Percentiles rank a stretch among this genome's conserved stretches.
Conservation (phyloP, 2,888 invertebrate species). For the Pristionchus japonicus region DNA sequence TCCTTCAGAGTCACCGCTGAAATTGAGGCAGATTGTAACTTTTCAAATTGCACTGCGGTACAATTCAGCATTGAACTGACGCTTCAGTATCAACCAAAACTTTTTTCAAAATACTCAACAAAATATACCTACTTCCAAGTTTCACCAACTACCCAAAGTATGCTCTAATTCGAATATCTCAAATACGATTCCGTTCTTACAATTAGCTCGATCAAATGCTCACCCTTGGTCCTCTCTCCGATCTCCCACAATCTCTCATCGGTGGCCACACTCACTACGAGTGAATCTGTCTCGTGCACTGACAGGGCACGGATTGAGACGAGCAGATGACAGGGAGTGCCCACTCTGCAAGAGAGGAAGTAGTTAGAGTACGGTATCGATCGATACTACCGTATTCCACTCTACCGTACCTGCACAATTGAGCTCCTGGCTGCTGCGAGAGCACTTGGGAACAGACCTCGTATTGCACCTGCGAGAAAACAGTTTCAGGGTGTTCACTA, state of each 20-base stretch:
- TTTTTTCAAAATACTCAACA: too few relatives aligned
- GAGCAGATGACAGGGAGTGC: slow-evolving; percentile 67
- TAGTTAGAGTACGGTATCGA: not conserved
- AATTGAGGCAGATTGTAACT: slow-evolving; percentile 49
- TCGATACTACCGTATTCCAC: not conserved
- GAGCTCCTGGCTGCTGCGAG: slow-evolving; percentile 71
- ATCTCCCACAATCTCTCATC: slow-evolving; percentile 66
- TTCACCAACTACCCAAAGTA: too few relatives aligned
- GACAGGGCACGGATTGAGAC: slow-evolving; percentile 65
- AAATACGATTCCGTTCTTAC: too few relatives aligned
- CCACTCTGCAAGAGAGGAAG: too few relatives aligned
- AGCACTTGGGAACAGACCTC: slow-evolving; percentile 73
- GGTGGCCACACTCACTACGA: slow-evolving; percentile 64
- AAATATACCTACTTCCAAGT: too few relatives aligned
- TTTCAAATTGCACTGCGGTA: too few relatives aligned
- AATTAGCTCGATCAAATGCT: too few relatives aligned
- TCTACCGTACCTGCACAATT: slow-evolving; percentile 66
- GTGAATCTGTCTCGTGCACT: slow-evolving; percentile 37
- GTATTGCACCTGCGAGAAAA: slow-evolving; percentile 60
- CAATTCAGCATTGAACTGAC: too few relatives aligned
- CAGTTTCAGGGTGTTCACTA: not conserved
- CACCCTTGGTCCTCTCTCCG: slow-evolving; percentile 59
- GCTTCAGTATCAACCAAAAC: too few relatives aligned
- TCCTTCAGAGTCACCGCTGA: slow-evolving; percentile 71
- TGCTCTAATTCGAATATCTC: too few relatives aligned